Conservation (phyloP, 2,888 invertebrate genomes). For the Spodoptera exigua region DNA sequence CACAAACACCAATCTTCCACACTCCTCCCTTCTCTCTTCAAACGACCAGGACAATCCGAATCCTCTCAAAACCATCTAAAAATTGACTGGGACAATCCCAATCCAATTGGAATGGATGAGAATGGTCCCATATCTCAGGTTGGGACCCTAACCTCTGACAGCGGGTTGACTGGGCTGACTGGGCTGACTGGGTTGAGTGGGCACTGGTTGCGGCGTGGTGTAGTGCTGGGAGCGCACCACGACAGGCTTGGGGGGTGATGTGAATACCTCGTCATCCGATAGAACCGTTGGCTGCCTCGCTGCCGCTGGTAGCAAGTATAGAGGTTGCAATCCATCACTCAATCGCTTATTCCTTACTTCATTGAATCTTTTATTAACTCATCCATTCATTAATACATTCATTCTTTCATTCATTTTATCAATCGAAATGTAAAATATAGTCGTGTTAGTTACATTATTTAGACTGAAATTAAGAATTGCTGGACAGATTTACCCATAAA, state of each 20-base stretch:
- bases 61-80: no score
- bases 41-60: no score
- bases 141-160: conserved; percentile 60
- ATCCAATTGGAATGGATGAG: no score
- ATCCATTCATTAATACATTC: no score
- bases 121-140: no score
- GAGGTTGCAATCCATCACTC: not conserved
- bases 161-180: conserved; percentile 37
- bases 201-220: conserved; percentile 64
- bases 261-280: conserved; percentile 81
- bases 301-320: conserved; percentile 4
- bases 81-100: no score
- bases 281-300: conserved; percentile 69
- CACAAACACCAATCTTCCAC: no score
- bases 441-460: no score
- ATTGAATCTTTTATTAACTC: no score
- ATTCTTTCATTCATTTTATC: not conserved
- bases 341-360: not conserved
- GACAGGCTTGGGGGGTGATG: conserved; percentile 64
- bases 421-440: not conserved
- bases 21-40: no score
- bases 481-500: no score
- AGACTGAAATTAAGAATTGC: no score
- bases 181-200: conserved; percentile 31
- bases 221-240: conserved; percentile 59